Evolutionary conservation across 2,888 invertebrate genomes (phyloP).

Genomic region (Ectemnius lituratus): DNA sequence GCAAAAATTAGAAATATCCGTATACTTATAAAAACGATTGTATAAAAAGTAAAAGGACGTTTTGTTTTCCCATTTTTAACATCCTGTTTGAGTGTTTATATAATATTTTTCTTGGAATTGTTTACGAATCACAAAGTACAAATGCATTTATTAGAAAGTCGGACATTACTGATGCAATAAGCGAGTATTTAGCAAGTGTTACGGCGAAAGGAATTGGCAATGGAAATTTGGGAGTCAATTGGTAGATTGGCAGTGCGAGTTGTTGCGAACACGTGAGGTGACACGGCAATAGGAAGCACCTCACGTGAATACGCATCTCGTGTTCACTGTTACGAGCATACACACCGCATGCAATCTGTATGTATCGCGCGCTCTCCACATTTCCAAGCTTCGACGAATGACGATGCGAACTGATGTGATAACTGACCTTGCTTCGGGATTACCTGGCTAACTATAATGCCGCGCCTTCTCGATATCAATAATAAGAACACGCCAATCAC

Average conservation of each 20-base stretch:
- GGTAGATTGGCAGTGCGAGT: too few relatives aligned
- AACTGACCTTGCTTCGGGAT: slow-evolving; percentile 56
- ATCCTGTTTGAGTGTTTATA: too few relatives aligned
- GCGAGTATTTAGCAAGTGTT: too few relatives aligned
- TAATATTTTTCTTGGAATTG: too few relatives aligned
- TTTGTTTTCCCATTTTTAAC: too few relatives aligned
- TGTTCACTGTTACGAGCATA: neutral
- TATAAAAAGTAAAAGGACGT: too few relatives aligned
- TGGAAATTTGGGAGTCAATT: neutral
- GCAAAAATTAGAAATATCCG: too few relatives aligned
- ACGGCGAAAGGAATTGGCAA: neutral
- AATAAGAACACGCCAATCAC: too few relatives aligned
- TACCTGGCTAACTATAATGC: slow-evolving; percentile 20
- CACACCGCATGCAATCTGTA: neutral
- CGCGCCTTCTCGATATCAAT: neutral
- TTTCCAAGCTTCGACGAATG: slow-evolving; percentile 32
- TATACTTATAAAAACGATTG: too few relatives aligned
- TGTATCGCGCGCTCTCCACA: slow-evolving; percentile 2
- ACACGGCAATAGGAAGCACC: neutral
- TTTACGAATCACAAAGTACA: too few relatives aligned
- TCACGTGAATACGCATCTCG: slow-evolving; percentile 1
- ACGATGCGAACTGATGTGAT: slow-evolving; percentile 52
- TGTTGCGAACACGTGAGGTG: neutral
- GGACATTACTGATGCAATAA: too few relatives aligned
- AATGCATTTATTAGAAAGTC: too few relatives aligned